Conservation (phyloP, 2,113 vertebrate species). For the Hemiprocne comata region DNA sequence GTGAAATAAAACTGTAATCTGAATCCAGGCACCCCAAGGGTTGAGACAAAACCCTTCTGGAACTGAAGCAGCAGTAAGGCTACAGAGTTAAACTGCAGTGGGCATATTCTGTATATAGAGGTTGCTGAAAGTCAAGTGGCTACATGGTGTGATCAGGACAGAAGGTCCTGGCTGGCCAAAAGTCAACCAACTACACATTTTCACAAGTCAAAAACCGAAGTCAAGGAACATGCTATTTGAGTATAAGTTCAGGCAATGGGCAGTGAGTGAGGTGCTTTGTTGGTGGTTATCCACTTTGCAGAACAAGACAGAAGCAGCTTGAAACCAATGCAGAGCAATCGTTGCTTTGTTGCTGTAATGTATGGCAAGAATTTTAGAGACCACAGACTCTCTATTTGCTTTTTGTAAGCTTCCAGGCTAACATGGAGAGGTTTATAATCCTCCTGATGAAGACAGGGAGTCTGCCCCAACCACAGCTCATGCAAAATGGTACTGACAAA, state of each 20-base stretch:
- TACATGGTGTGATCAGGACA: background rate
- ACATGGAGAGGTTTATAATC: background rate
- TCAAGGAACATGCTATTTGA: background rate
- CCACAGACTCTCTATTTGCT: too few species aligned
- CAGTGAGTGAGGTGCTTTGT: background rate
- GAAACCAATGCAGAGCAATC: background rate
- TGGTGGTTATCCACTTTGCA: background rate
- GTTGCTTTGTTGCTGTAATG: background rate
- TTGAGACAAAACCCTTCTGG: background rate
- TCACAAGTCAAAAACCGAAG: background rate
- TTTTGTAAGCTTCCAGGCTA: background rate
- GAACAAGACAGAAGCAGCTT: background rate
- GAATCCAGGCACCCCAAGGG: background rate
- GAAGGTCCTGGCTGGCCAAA: background rate
- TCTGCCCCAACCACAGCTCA: background rate
- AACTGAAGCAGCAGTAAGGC: background rate
- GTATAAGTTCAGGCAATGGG: background rate
- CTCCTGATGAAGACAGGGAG: background rate
- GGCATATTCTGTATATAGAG: rapidly evolving
- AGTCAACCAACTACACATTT: background rate
- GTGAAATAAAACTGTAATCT: background rate
- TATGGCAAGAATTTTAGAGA: background rate
- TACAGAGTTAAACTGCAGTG: background rate
- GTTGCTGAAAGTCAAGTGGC: background rate
- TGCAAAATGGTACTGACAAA: background rate